Evolutionary conservation across 2,888 invertebrate species (phyloP).

Genomic region (Parnassius apollo): DNA sequence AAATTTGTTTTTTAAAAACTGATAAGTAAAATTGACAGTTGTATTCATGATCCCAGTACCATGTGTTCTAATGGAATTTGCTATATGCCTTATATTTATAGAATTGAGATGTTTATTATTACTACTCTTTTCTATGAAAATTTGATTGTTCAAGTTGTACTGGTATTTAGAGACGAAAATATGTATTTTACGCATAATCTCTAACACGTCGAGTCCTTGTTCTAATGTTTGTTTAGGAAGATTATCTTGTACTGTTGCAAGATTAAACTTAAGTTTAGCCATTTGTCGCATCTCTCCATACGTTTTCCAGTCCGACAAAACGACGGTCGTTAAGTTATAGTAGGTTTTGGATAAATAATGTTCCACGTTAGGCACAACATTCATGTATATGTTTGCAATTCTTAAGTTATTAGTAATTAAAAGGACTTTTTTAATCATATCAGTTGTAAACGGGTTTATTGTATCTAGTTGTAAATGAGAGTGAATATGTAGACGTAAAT

Average conservation of each 20-base stretch:
- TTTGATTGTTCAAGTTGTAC: constrained; percentile 97
- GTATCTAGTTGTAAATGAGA: constrained; percentile 91
- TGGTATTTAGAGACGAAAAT: constrained; percentile 95
- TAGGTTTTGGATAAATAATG: constrained; percentile 96
- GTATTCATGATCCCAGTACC: constrained; percentile 98
- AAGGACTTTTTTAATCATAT: constrained; percentile 84
- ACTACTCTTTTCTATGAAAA: constrained; percentile 95
- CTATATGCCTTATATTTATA: constrained; percentile 96
- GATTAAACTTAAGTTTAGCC: constrained; percentile 90
- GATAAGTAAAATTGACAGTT: constrained; percentile 95
- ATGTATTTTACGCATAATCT: constrained; percentile 98
- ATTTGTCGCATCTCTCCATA: constrained; percentile 98
- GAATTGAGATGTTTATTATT: constrained; percentile 97
- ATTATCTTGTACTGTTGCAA: constrained; percentile 93
- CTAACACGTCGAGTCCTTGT: constrained; percentile 97
- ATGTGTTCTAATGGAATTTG: constrained; percentile 97
- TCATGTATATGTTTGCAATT: constrained; percentile 80
- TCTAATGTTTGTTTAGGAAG: constrained; percentile 98
- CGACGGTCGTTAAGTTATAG: constrained; percentile 98
- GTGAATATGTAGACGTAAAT: constrained; percentile 95
- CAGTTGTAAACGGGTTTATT: constrained; percentile 86
- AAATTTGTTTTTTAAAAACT: constrained; percentile 95
- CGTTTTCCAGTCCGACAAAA: constrained; percentile 98
- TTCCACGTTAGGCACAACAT: constrained; percentile 87
- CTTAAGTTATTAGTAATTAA: constrained; percentile 81